Evolutionary conservation across 2,888 invertebrate genomes (phyloP).

Genomic region (Cacoxenus indagator): DNA sequence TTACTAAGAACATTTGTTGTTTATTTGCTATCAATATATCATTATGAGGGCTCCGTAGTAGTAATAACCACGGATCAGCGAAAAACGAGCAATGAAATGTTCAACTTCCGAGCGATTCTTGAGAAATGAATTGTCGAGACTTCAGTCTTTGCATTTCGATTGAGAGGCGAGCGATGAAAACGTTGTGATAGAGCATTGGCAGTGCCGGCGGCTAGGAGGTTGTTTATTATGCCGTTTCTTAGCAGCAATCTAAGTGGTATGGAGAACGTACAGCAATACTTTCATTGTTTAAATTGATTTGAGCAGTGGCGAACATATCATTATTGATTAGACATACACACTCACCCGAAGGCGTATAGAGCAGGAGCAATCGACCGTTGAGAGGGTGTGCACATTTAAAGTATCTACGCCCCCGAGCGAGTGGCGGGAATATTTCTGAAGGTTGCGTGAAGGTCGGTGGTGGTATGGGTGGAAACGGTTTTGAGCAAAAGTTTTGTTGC

Average conservation of each 20-base stretch:
- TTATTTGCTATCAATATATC: no score
- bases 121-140: neutral
- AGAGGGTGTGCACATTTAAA: conserved; percentile 12
- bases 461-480: conserved; percentile 28
- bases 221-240: conserved; percentile 63
- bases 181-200: neutral
- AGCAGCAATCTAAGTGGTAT: conserved; percentile 48
- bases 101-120: neutral
- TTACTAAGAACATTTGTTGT: no score
- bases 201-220: conserved; percentile 34
- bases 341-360: conserved; percentile 54
- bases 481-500: conserved; percentile 17
- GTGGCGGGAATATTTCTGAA: conserved; percentile 45
- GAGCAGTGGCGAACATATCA: no score
- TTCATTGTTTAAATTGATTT: neutral
- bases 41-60: no score
- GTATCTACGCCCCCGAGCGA: neutral
- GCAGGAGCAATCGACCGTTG: conserved; percentile 31
- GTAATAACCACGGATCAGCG: neutral
- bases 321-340: conserved; percentile 37
- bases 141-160: conserved; percentile 1
- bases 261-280: neutral
- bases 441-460: conserved; percentile 70
- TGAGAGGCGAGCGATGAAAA: neutral
- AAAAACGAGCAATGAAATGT: conserved; percentile 17